Evolutionary conservation across 23 tunicate species (phyloP).

Genomic region (Styela clava): DNA sequence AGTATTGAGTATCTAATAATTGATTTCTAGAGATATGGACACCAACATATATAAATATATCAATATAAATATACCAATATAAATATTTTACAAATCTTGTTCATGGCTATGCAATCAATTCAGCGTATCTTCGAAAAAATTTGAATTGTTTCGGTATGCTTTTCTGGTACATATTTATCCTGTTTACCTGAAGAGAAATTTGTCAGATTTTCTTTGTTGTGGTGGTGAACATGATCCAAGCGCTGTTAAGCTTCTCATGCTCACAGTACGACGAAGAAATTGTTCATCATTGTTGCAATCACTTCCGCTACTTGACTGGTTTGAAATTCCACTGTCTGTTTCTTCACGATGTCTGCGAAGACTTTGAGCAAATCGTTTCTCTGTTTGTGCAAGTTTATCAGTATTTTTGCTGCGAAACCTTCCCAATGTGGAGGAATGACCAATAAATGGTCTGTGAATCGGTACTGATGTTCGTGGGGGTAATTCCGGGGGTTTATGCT

Average conservation of each 20-base stretch:
- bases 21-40: too few species aligned
- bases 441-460: neutral
- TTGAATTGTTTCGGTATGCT: too few species aligned
- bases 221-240: neutral
- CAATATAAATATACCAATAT: too few species aligned
- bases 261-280: neutral
- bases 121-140: too few species aligned
- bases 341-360: neutral
- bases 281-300: neutral
- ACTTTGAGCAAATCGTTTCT: neutral
- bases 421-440: neutral
- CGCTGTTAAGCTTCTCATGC: neutral
- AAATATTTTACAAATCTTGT: too few species aligned
- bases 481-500: neutral
- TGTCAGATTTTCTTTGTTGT: neutral
- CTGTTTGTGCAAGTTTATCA: neutral
- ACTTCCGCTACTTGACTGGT: conserved; percentile 10
- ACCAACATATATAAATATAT: too few species aligned
- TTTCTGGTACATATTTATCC: too few species aligned
- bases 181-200: conserved; percentile 6
- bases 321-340: neutral
- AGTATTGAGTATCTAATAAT: too few species aligned
- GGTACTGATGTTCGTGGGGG: neutral
- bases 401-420: neutral
- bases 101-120: too few species aligned